Percentiles rank a stretch among this genome's conserved stretches.
phyloP scores from a whole-genome alignment of 2,797 vertebrate genomes.

The Furcifer pardalis region DNA sequence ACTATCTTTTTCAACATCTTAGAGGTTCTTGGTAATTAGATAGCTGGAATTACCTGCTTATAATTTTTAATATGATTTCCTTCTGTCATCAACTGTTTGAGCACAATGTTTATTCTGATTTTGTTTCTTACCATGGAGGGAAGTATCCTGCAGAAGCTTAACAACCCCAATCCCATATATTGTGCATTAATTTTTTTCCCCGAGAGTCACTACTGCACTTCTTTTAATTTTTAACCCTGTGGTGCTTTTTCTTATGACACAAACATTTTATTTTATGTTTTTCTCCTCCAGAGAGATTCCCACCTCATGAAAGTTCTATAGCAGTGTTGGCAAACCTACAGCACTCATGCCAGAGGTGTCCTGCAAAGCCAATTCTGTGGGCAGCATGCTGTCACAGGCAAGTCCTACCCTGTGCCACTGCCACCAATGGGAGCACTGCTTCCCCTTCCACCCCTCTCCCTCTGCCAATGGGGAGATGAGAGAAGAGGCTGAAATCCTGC shows the following conservation, averaged over 20 bases:
- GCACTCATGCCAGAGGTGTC: too few species aligned
- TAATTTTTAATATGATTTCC: constrained; percentile 31
- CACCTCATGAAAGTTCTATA: constrained; percentile 50
- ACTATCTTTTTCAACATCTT: constrained; percentile 37
- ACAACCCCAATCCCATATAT: constrained; percentile 7
- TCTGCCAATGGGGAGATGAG: too few species aligned
- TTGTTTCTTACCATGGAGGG: constrained; percentile 43
- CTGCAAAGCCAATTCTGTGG: too few species aligned
- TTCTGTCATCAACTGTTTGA: constrained; percentile 57
- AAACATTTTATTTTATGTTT: constrained; percentile 43
- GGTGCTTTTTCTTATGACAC: constrained; percentile 60
- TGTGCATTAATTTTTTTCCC: constrained; percentile 66
- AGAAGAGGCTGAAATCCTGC: too few species aligned
- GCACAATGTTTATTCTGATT: constrained; percentile 57
- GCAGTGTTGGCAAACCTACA: too few species aligned
- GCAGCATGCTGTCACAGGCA: too few species aligned
- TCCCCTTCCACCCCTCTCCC: too few species aligned
- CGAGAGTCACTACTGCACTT: constrained; percentile 43
- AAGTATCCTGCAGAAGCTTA: constrained; percentile 45
- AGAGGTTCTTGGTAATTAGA: constrained; percentile 57
- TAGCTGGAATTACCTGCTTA: constrained; percentile 35
- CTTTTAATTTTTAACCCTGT: background rate
- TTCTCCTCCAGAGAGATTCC: constrained; percentile 51
- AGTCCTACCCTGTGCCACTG: too few species aligned
- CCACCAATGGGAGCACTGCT: too few species aligned